These are phyloP conservation scores for Siphlonurus alternatus DNA, from an alignment of 2,888 invertebrate genomes.

Conservation along the genomic window DNA sequence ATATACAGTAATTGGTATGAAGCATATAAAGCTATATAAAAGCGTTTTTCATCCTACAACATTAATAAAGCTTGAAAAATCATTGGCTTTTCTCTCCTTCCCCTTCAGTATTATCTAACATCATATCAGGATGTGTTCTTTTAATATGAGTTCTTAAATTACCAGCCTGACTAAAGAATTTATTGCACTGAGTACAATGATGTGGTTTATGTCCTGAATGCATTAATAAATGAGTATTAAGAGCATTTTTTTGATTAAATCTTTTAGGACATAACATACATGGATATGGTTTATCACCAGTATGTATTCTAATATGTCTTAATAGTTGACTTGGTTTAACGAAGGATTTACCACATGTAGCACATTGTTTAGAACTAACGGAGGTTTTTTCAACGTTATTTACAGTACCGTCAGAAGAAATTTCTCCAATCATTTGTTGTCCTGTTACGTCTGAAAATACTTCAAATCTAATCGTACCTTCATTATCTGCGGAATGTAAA, in stretches of 20 bases:
- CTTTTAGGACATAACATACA: constrained; percentile 38
- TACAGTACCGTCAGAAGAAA: background rate
- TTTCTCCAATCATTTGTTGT: background rate
- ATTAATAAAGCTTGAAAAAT: too few relatives aligned
- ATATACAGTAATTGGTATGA: too few relatives aligned
- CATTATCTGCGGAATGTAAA: background rate
- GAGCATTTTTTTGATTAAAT: constrained; percentile 47
- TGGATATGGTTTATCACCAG: constrained; percentile 41
- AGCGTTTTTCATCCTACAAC: too few relatives aligned
- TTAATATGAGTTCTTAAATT: background rate
- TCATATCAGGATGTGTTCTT: background rate
- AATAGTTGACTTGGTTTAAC: constrained; percentile 45
- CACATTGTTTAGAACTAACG: constrained; percentile 19
- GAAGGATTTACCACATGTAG: constrained; percentile 33
- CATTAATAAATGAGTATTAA: constrained; percentile 41
- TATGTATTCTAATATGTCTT: constrained; percentile 47
- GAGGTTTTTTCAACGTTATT: background rate
- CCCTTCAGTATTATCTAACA: background rate
- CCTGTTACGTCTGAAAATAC: constrained; percentile 1
- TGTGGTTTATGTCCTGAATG: constrained; percentile 42
- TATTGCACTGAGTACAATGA: constrained; percentile 37
- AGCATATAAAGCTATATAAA: too few relatives aligned
- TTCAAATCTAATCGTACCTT: background rate
- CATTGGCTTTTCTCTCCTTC: too few relatives aligned
- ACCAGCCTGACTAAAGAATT: constrained; percentile 1